Conservation (phyloP, 2,113 vertebrate species). For the Plotosus lineatus region DNA sequence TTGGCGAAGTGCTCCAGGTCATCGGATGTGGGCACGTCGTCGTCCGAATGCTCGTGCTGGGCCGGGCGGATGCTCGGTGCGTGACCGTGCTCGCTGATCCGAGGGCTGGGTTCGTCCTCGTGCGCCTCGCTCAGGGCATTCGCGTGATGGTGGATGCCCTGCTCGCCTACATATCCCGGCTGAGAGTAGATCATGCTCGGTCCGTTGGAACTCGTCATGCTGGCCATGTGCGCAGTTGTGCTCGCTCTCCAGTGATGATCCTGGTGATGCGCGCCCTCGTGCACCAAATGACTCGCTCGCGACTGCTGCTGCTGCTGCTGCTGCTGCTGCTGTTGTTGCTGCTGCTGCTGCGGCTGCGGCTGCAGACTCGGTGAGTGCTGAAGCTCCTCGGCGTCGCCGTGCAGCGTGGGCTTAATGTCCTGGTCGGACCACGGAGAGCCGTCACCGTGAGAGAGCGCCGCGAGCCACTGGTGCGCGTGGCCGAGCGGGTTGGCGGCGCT, state of each 20-base stretch:
- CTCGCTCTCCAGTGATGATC: constrained; percentile 85
- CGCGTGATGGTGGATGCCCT: constrained; percentile 84
- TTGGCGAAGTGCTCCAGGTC: constrained; percentile 99
- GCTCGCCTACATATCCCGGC: constrained; percentile 84
- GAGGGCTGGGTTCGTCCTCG: constrained; percentile 80
- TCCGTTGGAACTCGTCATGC: constrained; percentile 87
- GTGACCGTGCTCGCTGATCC: constrained; percentile 83
- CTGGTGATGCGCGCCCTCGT: constrained; percentile 79
- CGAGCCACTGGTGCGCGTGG: constrained; percentile 97
- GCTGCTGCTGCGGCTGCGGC: constrained; percentile 72
- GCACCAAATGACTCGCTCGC: constrained; percentile 80
- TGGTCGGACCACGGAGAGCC: constrained; percentile 88
- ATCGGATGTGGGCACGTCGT: constrained; percentile 98
- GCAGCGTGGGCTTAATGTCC: constrained; percentile 90
- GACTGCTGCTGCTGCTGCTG: constrained; percentile 79
- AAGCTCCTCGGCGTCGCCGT: constrained; percentile 80
- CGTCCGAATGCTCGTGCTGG: constrained; percentile 91
- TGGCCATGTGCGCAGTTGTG: constrained; percentile 83
- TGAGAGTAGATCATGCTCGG: constrained; percentile 86
- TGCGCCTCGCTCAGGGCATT: constrained; percentile 82
- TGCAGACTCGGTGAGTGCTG: constrained; percentile 80
- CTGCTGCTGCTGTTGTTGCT: constrained; percentile 74
- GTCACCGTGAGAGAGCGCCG: constrained; percentile 89
- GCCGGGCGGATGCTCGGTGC: constrained; percentile 76
- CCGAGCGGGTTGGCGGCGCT: constrained; percentile 89